phyloP scores from a whole-genome alignment of 1,140 invertebrate genomes.

The Popillia japonica region DNA sequence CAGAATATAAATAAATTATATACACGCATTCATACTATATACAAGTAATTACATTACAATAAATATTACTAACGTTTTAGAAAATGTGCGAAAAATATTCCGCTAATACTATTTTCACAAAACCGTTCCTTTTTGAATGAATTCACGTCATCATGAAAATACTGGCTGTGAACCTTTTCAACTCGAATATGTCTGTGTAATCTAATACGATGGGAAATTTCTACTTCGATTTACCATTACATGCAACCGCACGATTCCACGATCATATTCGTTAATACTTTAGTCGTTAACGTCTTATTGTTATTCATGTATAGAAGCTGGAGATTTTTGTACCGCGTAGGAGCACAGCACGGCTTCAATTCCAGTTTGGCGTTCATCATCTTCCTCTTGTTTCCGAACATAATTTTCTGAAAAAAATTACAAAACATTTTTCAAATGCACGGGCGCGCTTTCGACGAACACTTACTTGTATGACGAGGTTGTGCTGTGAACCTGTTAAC shows the following conservation, averaged over 20 bases:
- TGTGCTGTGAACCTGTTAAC: slow-evolving; percentile 71
- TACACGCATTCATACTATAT: neutral
- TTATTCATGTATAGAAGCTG: slow-evolving; percentile 77
- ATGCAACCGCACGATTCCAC: slow-evolving; percentile 84
- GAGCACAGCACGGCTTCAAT: slow-evolving; percentile 80
- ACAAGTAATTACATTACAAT: slow-evolving; percentile 22
- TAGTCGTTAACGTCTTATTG: slow-evolving; percentile 77
- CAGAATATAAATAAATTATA: slow-evolving; percentile 18
- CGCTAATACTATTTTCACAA: slow-evolving; percentile 3
- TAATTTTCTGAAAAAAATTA: slow-evolving; percentile 69
- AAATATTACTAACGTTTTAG: neutral
- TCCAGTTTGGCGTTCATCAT: slow-evolving; percentile 63
- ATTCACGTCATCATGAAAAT: neutral
- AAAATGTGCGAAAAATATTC: neutral
- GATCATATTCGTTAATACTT: slow-evolving; percentile 83
- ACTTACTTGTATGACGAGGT: slow-evolving; percentile 75
- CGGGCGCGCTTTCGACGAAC: no score
- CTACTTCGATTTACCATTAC: no score
- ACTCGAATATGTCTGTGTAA: no score
- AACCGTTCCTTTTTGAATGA: neutral
- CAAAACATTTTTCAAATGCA: slow-evolving; percentile 50
- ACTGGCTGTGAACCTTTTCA: neutral
- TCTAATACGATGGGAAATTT: no score
- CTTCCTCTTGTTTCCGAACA: slow-evolving; percentile 61
- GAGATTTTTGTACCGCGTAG: slow-evolving; percentile 77